A percentile compares a stretch with the other conserved stretches of the same genome.
Evolutionary conservation across 2,888 invertebrate genomes (phyloP).

Genomic region (Dione juno): DNA sequence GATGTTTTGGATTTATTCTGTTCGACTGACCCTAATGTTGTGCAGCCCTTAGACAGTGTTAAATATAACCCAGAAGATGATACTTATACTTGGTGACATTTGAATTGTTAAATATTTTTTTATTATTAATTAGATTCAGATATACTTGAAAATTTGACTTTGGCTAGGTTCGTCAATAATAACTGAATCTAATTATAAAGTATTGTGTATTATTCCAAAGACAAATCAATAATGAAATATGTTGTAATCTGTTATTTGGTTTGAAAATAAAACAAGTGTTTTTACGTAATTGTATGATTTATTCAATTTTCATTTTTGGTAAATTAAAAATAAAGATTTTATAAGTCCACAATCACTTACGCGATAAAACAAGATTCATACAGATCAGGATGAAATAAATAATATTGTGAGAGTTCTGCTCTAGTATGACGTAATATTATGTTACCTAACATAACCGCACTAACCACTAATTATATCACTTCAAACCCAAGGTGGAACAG

Average conservation of each 20-base stretch:
- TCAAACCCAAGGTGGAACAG: constrained; percentile 79
- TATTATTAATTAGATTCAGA: not conserved
- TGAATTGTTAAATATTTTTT: not conserved
- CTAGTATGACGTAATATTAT: constrained; percentile 70
- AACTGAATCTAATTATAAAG: constrained; percentile 9
- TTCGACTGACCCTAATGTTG: constrained; percentile 78
- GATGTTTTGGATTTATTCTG: constrained; percentile 87
- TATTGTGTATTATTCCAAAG: constrained; percentile 38
- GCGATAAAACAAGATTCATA: constrained; percentile 78
- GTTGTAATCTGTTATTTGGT: constrained; percentile 43
- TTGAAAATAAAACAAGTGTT: constrained; percentile 44
- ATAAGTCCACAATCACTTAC: constrained; percentile 81
- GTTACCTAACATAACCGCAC: constrained; percentile 77
- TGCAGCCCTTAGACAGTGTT: constrained; percentile 85
- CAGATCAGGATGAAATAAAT: constrained; percentile 83
- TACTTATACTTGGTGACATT: constrained; percentile 80
- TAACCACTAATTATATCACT: constrained; percentile 82
- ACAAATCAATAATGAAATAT: constrained; percentile 34
- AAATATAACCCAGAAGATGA: constrained; percentile 85
- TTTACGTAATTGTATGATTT: constrained; percentile 76
- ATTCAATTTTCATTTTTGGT: constrained; percentile 81
- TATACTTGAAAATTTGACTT: not conserved
- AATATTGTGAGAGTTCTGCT: constrained; percentile 76
- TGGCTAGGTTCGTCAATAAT: not conserved
- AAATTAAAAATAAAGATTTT: constrained; percentile 80